Evolutionary conservation across 1,140 invertebrate species (phyloP).

Genomic region (Eueides isabella): DNA sequence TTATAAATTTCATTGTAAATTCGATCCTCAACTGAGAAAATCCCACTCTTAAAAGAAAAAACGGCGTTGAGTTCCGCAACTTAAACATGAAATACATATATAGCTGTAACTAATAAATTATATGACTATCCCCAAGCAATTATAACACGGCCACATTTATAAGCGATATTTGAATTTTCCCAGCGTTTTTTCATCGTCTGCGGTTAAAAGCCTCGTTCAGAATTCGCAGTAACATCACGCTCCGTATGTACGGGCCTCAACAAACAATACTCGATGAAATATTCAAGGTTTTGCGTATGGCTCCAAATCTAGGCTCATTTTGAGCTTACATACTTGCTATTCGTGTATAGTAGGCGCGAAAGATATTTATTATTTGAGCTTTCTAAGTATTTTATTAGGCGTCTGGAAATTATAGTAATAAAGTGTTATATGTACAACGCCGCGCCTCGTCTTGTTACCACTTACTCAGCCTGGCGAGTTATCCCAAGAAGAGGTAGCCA

Average conservation of each 20-base stretch:
- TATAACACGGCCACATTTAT: background rate
- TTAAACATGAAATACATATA: no score
- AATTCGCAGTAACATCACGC: constrained; percentile 9
- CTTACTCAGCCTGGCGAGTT: no score
- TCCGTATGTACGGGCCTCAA: constrained; percentile 6
- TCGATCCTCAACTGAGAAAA: no score
- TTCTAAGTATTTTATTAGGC: background rate
- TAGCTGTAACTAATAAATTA: background rate
- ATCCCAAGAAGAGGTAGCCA: no score
- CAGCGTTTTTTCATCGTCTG: constrained; percentile 1
- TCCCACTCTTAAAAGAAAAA: background rate
- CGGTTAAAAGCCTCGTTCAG: background rate
- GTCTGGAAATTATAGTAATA: background rate
- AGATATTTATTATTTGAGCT: background rate
- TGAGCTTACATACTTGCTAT: background rate
- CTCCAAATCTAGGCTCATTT: background rate
- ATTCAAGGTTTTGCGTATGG: constrained; percentile 7
- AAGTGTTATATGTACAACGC: no score
- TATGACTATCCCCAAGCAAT: background rate
- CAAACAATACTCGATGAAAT: constrained; percentile 18
- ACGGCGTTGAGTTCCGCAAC: no score
- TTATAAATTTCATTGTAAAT: no score
- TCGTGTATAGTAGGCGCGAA: background rate
- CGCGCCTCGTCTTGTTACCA: no score
- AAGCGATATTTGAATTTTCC: background rate